These are phyloP conservation scores for Lepisosteus oculatus DNA, from an alignment of 2,113 vertebrate genomes.

Conservation along the genomic window DNA sequence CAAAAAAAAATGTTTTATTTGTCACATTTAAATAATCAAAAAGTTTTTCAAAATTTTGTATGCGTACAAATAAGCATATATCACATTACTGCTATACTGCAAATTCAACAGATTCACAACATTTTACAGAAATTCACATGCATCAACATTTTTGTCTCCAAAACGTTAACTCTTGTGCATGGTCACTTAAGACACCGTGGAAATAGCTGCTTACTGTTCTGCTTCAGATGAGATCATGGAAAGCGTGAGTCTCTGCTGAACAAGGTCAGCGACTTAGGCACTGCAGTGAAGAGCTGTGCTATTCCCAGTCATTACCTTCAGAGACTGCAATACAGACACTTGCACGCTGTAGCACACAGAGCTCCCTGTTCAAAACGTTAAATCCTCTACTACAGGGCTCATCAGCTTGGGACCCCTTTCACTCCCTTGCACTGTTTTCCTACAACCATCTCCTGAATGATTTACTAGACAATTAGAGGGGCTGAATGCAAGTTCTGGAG, in stretches of 20 bases:
- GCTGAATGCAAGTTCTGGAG: no score
- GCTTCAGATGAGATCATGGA: not conserved
- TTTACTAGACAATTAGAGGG: no score
- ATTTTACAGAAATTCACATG: constrained; percentile 41
- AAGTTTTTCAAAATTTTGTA: constrained; percentile 7
- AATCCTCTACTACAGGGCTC: no score
- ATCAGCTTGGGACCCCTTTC: no score
- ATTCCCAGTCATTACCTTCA: not conserved
- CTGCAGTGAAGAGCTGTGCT: constrained; percentile 17
- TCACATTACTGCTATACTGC: constrained; percentile 11
- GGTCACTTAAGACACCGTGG: not conserved
- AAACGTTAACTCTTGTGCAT: not conserved
- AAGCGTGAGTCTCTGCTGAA: constrained; percentile 10
- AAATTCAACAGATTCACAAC: constrained; percentile 35
- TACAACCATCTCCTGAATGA: no score
- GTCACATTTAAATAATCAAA: constrained; percentile 21
- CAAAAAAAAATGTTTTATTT: constrained; percentile 3
- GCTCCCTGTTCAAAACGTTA: no score
- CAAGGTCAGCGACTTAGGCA: constrained; percentile 5
- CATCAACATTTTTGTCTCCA: constrained; percentile 26
- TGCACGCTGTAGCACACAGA: no score
- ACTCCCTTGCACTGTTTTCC: no score
- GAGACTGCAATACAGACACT: constrained; percentile 12
- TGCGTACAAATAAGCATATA: constrained; percentile 16
- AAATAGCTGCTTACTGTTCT: constrained; percentile 15